Conservation (phyloP, 1,140 invertebrate genomes). For the Drosophila takahashii region DNA sequence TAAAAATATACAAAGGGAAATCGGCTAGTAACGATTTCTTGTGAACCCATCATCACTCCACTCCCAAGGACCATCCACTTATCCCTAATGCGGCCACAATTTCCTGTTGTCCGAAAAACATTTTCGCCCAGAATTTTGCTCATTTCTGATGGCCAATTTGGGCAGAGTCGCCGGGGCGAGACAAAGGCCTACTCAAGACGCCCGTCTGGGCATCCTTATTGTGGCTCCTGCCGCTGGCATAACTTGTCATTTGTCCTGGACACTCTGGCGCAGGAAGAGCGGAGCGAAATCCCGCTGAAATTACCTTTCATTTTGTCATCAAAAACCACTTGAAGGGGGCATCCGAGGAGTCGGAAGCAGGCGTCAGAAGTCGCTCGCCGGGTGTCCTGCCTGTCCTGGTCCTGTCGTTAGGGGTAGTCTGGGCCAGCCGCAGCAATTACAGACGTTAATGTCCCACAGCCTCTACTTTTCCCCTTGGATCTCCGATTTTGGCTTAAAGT, state of each 20-base stretch:
- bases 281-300: conserved; percentile 68
- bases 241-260: conserved; percentile 73
- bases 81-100: conserved; percentile 66
- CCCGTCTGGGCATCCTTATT: conserved; percentile 12
- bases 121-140: conserved; percentile 61
- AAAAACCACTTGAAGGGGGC: conserved; percentile 81
- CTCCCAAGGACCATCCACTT: conserved; percentile 38
- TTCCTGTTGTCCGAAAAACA: conserved; percentile 66
- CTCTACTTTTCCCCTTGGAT: conserved; percentile 15
- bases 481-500: conserved; percentile 67
- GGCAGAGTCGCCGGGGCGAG: conserved; percentile 35
- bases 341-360: conserved; percentile 37
- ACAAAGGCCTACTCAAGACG: conserved; percentile 62
- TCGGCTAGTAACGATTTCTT: neutral
- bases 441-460: conserved; percentile 60
- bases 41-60: neutral
- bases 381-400: conserved; percentile 20
- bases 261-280: conserved; percentile 62
- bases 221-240: conserved; percentile 43
- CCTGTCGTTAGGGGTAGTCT: conserved; percentile 58
- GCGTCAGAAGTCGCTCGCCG: conserved; percentile 17
- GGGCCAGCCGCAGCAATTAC: conserved; percentile 73
- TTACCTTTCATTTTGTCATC: conserved; percentile 84
- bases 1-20: conserved; percentile 25
- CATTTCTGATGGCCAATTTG: conserved; percentile 58